phyloP scores from a whole-genome alignment of 2,797 vertebrate genomes.

The Tokudaia tokunoshimensis region DNA sequence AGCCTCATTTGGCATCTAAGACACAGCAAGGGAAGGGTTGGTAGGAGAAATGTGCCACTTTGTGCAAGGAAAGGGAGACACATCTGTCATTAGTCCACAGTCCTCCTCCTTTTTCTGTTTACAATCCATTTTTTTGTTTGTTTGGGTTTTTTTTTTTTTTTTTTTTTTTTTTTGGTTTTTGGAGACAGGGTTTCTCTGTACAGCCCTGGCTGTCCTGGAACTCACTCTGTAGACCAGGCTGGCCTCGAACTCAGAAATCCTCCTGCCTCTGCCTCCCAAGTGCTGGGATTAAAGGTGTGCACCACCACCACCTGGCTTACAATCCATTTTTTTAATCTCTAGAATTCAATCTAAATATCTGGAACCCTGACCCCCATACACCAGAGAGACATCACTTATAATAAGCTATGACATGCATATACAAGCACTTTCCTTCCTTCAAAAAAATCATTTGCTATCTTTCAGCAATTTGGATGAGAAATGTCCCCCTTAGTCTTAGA shows the following conservation, averaged over 20 bases:
- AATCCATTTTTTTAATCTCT: background rate
- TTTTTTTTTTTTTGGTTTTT: no score
- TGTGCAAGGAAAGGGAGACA: background rate
- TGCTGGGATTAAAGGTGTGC: no score
- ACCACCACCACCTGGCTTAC: no score
- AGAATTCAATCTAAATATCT: background rate
- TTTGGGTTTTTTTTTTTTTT: no score
- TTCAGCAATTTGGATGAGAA: background rate
- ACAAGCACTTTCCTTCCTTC: background rate
- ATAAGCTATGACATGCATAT: background rate
- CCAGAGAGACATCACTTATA: background rate
- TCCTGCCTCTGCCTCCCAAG: no score
- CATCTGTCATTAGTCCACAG: background rate
- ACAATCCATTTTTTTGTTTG: background rate
- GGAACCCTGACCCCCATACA: background rate
- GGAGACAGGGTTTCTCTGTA: no score
- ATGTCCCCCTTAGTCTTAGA: background rate
- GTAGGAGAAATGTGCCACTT: background rate
- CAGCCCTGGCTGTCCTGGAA: no score
- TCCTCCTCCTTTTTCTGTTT: background rate
- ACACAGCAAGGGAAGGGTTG: background rate
- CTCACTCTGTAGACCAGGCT: no score
- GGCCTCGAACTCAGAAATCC: no score
- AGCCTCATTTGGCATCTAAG: background rate
- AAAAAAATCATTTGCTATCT: background rate